Percentiles rank a stretch among this genome's conserved stretches.
Conservation (phyloP, 23 tunicate genomes). For the Styela plicata region DNA sequence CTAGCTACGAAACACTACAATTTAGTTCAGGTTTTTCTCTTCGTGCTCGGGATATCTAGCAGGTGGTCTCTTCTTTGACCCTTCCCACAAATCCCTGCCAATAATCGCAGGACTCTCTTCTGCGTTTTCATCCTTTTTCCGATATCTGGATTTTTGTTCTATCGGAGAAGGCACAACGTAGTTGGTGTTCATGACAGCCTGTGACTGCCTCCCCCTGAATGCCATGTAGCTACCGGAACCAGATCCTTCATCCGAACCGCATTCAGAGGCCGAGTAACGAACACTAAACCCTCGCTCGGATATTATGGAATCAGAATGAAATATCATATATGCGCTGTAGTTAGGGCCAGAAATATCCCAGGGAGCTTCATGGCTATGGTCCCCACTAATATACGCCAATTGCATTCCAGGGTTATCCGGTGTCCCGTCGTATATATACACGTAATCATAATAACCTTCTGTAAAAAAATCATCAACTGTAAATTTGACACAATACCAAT, state of each 20-base stretch:
- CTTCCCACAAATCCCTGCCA: conserved; percentile 13
- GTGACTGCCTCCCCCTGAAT: no score
- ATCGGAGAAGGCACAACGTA: no score
- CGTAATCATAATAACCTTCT: conserved; percentile 26
- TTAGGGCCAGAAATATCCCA: neutral
- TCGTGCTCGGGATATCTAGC: no score
- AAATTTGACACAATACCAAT: neutral
- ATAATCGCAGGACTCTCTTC: neutral
- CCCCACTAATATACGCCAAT: neutral
- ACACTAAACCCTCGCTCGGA: conserved; percentile 51
- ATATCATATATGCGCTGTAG: conserved; percentile 15
- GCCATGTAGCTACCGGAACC: no score
- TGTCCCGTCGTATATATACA: conserved; percentile 29
- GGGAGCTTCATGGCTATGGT: neutral
- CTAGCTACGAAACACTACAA: no score
- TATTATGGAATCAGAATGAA: conserved; percentile 50
- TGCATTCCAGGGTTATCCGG: neutral
- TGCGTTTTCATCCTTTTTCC: no score
- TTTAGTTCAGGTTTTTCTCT: no score
- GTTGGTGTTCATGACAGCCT: no score
- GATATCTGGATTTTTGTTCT: no score
- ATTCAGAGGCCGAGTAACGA: conserved; percentile 16
- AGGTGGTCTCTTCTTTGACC: conserved; percentile 13
- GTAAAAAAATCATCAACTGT: conserved; percentile 1
- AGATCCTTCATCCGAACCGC: neutral